These are phyloP conservation scores for Falco peregrinus DNA, from an alignment of 2,797 vertebrate genomes.

Conservation along the genomic window DNA sequence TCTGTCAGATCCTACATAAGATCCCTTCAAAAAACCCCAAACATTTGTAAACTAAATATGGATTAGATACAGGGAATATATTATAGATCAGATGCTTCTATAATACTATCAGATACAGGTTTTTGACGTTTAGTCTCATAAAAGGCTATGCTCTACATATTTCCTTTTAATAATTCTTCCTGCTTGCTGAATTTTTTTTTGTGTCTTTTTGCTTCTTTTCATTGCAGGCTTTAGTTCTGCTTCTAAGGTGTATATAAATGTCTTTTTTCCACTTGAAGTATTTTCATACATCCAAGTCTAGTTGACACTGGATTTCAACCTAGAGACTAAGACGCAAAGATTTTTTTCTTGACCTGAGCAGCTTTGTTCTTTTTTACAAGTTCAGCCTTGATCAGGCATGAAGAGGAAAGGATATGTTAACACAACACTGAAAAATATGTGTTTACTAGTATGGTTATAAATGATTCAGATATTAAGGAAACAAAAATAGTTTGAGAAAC, in stretches of 20 bases:
- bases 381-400: neutral
- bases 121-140: neutral
- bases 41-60: neutral
- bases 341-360: neutral
- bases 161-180: neutral
- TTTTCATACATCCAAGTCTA: neutral
- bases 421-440: neutral
- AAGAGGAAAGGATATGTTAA: neutral
- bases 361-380: neutral
- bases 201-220: neutral
- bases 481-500: neutral
- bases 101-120: neutral
- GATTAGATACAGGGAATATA: neutral
- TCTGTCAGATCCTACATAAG: neutral
- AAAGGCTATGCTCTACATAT: neutral
- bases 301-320: neutral
- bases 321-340: neutral
- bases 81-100: neutral
- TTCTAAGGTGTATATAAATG: neutral
- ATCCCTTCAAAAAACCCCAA: neutral
- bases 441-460: neutral
- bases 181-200: neutral
- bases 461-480: neutral
- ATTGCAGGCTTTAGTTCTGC: neutral
- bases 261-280: neutral